Base-by-base conservation (phyloP, 2,797 vertebrate genomes). In the Nyctalus aviator region DNA sequence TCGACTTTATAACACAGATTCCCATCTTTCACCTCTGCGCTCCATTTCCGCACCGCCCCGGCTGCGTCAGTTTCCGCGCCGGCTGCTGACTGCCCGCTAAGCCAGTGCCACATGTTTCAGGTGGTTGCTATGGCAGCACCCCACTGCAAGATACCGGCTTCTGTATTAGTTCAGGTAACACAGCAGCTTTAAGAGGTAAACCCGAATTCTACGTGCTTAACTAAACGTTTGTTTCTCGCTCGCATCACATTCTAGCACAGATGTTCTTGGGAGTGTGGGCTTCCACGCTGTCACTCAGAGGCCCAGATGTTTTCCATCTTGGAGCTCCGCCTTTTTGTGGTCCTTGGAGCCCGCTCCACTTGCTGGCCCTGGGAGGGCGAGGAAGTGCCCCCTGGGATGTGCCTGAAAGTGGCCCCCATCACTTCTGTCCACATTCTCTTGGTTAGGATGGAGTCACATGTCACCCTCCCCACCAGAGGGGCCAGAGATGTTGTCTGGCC, bases 51-150 rank as follows among this genome's bases (percentile, higher is more conserved):
- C 57, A 27, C 46, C 35, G 82, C 55, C 11, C 23, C 9, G 5
- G 44, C 73, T 77, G 20, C 76, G 20, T 25, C 55, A 11, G 0
- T 59, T 30, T 93, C 77, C 59, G 77, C 55, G 32, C 46, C 35
- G 85, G 44, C 73, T 77, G 20, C 81, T 91, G 66, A 48, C 95
- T 88, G 44, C 79, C 92, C 11, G 5, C 72, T 46, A 48, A 76
- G 53, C 62, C 23, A 2, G 6, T 18, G 44, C 83, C 64, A 25
- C 6, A 6, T 30, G 35, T 37, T 50, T 48, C 44, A 84, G 78
- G 62, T 46, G 12, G 66, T 85, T 92, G 46, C 87, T 71, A 37
- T 71, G 50, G 25, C 6, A 62, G 62, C 75, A n/a, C 57, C 15
- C 27, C 21, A n/a, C 12, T 32, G 55, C 69, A 37, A 55, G 68